These are phyloP conservation scores for Meliscaeva auricollis DNA, from an alignment of 2,888 invertebrate genomes.

Conservation along the genomic window DNA sequence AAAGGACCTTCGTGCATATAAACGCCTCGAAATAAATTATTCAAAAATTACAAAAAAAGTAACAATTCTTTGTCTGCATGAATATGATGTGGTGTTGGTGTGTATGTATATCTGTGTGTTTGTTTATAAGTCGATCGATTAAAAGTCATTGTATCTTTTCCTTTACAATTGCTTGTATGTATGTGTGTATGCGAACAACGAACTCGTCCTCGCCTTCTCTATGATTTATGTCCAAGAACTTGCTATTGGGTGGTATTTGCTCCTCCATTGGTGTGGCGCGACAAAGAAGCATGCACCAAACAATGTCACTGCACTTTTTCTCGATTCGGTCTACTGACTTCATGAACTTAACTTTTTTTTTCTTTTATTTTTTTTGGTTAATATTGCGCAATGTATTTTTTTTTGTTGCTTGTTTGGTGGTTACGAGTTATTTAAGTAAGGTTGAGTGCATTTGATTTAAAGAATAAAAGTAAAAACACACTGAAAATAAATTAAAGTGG, in stretches of 20 bases:
- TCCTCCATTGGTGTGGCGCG: background rate
- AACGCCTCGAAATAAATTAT: slow-evolving; percentile 60
- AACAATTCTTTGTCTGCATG: background rate
- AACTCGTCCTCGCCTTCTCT: slow-evolving; percentile 29
- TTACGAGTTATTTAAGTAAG: background rate
- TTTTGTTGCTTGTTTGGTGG: background rate
- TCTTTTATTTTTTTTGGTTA: background rate
- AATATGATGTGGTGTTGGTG: no score
- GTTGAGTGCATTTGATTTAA: slow-evolving; percentile 15
- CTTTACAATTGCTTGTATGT: background rate
- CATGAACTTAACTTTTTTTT: slow-evolving; percentile 27
- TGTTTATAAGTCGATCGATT: slow-evolving; percentile 59
- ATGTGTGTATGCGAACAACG: slow-evolving; percentile 9
- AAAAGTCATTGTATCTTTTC: slow-evolving; percentile 50
- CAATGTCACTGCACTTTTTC: slow-evolving; percentile 65
- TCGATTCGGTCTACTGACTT: slow-evolving; percentile 63
- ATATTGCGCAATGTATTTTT: slow-evolving; percentile 54
- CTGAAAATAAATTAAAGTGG: background rate
- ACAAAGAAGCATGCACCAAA: slow-evolving; percentile 29
- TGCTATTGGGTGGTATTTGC: slow-evolving; percentile 17
- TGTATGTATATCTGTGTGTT: background rate
- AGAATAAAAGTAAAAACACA: slow-evolving; percentile 12
- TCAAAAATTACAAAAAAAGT: slow-evolving; percentile 33
- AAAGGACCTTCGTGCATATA: slow-evolving; percentile 63
- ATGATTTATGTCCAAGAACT: slow-evolving; percentile 61